Conservation (phyloP, 2,888 invertebrate genomes). For the Deroplatys truncata region DNA sequence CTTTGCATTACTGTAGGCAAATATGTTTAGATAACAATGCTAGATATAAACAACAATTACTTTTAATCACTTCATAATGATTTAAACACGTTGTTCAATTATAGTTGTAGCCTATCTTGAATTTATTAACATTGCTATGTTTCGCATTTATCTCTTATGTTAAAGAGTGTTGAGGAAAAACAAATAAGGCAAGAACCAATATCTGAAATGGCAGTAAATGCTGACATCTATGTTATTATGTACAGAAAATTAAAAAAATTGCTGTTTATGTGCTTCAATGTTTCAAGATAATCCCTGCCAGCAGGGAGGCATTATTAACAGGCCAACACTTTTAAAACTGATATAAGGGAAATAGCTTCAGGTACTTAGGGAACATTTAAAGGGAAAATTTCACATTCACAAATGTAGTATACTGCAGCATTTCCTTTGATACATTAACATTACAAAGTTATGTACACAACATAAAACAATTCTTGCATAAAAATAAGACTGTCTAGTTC, state of each 20-base stretch:
- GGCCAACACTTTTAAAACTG: neutral
- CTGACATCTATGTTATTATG: neutral
- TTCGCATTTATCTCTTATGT: neutral
- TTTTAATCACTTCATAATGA: no score
- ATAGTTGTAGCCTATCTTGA: no score
- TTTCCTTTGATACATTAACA: neutral
- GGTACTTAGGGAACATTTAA: neutral
- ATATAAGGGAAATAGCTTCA: neutral
- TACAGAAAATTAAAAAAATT: neutral
- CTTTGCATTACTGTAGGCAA: no score
- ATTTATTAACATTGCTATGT: no score
- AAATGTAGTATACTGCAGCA: neutral
- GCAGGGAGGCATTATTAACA: neutral
- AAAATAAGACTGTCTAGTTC: neutral
- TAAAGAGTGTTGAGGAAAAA: neutral
- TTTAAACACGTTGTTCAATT: no score
- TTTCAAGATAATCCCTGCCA: neutral
- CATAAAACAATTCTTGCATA: neutral
- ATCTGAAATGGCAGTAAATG: neutral
- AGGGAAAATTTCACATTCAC: neutral
- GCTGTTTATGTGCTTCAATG: neutral
- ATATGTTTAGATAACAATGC: no score
- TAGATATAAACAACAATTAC: no score
- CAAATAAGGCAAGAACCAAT: neutral
- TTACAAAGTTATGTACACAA: neutral